Conservation (phyloP, 2,888 invertebrate species). For the Bombylius discolor region DNA sequence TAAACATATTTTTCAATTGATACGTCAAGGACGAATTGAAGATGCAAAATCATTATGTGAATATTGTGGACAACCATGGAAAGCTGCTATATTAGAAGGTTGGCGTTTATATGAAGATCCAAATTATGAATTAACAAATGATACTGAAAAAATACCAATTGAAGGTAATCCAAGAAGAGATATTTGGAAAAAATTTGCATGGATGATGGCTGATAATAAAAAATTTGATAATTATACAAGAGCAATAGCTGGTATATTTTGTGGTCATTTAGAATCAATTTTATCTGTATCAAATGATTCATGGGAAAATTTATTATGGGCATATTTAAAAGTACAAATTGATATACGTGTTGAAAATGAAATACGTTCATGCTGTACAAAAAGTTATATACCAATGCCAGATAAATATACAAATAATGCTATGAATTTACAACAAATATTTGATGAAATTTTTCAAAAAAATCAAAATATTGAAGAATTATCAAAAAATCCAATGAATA, state of each 20-base stretch:
- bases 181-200: constrained; percentile 63
- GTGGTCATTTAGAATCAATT: constrained; percentile 70
- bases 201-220: constrained; percentile 44
- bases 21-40: constrained; percentile 75
- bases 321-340: constrained; percentile 66
- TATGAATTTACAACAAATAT: constrained; percentile 53
- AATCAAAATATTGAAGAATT: constrained; percentile 39
- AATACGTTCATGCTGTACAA: constrained; percentile 46
- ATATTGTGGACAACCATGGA: constrained; percentile 82
- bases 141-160: constrained; percentile 39
- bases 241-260: constrained; percentile 64
- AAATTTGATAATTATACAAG: constrained; percentile 44
- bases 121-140: constrained; percentile 45
- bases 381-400: constrained; percentile 44
- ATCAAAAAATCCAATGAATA: constrained; percentile 52
- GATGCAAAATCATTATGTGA: constrained; percentile 73
- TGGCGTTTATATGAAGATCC: constrained; percentile 83
- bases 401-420: constrained; percentile 59
- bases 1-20: constrained; percentile 49
- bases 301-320: constrained; percentile 89
- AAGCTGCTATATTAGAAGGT: constrained; percentile 80
- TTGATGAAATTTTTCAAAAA: constrained; percentile 49
- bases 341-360: constrained; percentile 76
- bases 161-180: constrained; percentile 74
- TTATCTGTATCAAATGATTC: constrained; percentile 57